Conservation (phyloP, 1,140 invertebrate species). For the Scaptomyza pallida region DNA sequence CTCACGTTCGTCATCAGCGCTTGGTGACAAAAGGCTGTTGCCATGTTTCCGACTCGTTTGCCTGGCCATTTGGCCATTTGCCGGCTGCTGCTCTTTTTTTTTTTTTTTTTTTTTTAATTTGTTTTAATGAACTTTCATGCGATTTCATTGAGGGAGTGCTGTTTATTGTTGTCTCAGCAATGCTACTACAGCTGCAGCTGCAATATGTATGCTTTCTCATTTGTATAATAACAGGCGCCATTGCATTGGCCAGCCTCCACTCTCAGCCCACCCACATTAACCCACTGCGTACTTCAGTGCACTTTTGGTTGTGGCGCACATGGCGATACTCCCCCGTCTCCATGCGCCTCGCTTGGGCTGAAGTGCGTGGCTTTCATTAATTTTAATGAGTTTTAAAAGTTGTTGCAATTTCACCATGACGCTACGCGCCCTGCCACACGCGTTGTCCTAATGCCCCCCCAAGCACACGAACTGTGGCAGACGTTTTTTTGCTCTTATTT, state of each 20-base stretch:
- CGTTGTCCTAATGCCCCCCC: conserved; percentile 10
- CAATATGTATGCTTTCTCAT: conserved; percentile 72
- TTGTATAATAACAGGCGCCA: conserved; percentile 80
- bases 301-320: background rate
- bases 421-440: background rate
- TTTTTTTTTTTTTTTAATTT: conserved; percentile 79
- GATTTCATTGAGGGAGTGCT: conserved; percentile 54
- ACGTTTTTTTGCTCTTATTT: conserved; percentile 44
- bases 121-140: conserved; percentile 81
- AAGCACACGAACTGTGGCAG: conserved; percentile 1
- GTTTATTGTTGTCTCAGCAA: no score
- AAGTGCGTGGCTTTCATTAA: conserved; percentile 81
- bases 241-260: conserved; percentile 52
- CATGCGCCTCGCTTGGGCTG: conserved; percentile 32
- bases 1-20: conserved; percentile 2
- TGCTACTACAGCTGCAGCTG: conserved; percentile 37
- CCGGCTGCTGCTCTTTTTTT: conserved; percentile 61
- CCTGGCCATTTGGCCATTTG: conserved; percentile 65
- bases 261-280: background rate
- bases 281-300: background rate
- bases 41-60: conserved; percentile 73
- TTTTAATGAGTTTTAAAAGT: conserved; percentile 82
- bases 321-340: background rate
- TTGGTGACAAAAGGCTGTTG: conserved; percentile 30
- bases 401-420: conserved; percentile 66